Evolutionary conservation across 2,888 invertebrate species (phyloP).

Genomic region (Heliconius ethilla): DNA sequence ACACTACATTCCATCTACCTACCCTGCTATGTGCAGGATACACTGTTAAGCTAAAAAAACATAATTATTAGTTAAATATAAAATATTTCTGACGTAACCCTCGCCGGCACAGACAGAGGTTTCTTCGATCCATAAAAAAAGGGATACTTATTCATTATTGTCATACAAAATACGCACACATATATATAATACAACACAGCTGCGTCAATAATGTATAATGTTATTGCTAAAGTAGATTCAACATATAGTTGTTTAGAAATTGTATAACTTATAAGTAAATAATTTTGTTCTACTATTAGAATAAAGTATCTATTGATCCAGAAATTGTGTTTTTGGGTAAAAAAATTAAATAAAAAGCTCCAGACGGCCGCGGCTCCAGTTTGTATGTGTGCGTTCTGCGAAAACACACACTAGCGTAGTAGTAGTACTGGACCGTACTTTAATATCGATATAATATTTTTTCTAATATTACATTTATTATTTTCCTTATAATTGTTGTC

Average conservation of each 20-base stretch:
- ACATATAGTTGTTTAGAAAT: background rate
- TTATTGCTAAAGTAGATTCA: slow-evolving; percentile 5
- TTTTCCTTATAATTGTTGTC: no score
- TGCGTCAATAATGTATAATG: background rate
- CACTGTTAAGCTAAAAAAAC: background rate
- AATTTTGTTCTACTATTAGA: background rate
- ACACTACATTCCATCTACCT: no score
- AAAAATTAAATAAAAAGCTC: slow-evolving; percentile 35
- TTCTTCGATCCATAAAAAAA: slow-evolving; percentile 26
- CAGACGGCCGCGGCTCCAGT: slow-evolving; percentile 42
- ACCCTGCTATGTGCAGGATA: no score
- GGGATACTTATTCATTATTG: slow-evolving; percentile 16
- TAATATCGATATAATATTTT: slow-evolving; percentile 18
- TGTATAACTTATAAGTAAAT: slow-evolving; percentile 1
- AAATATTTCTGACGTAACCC: slow-evolving; percentile 13
- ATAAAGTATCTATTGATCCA: background rate
- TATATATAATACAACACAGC: background rate
- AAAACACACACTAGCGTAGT: slow-evolving; percentile 29
- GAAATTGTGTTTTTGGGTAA: slow-evolving; percentile 28
- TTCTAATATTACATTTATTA: background rate
- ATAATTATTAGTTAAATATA: background rate
- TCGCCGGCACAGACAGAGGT: slow-evolving; percentile 3
- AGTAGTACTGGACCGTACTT: background rate
- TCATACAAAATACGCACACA: slow-evolving; percentile 18
- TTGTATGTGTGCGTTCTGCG: slow-evolving; percentile 38